These are phyloP conservation scores for Myripristis jacobus DNA, from an alignment of 2,797 vertebrate species.

Conservation along the genomic window DNA sequence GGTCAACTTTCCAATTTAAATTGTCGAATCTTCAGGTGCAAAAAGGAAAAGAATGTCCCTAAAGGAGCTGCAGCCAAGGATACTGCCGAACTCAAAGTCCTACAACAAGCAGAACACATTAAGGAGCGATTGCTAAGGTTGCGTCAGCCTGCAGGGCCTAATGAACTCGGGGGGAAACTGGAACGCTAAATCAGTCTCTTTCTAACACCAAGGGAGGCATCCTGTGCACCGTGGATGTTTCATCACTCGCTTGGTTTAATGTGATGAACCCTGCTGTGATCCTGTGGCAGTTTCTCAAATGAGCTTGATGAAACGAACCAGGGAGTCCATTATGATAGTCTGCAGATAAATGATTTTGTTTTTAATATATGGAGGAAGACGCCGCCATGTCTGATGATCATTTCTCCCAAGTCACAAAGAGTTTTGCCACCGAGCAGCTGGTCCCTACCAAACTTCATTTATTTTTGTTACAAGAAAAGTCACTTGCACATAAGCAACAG, in stretches of 20 bases:
- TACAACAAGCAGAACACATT: conserved; percentile 48
- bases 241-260: conserved; percentile 71
- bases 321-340: conserved; percentile 59
- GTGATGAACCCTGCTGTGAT: conserved; percentile 67
- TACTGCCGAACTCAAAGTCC: conserved; percentile 14
- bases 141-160: conserved; percentile 72
- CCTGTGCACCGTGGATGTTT: conserved; percentile 62
- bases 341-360: conserved; percentile 47
- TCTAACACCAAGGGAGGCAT: conserved; percentile 62
- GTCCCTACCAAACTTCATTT: conserved; percentile 28
- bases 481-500: conserved; percentile 7
- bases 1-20: conserved; percentile 49
- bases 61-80: conserved; percentile 28
- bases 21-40: conserved; percentile 6
- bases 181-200: conserved; percentile 65
- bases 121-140: conserved; percentile 69
- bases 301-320: conserved; percentile 69
- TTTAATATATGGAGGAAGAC: conserved; percentile 39
- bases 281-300: conserved; percentile 68
- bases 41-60: conserved; percentile 32
- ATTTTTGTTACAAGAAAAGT: conserved; percentile 17
- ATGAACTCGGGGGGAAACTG: conserved; percentile 68
- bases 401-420: conserved; percentile 57
- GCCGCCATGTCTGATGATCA: conserved; percentile 20
- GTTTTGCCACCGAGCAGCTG: conserved; percentile 55